Percentiles rank a stretch among this genome's conserved stretches.
Conservation (phyloP, 2,113 vertebrate genomes). For the Crocuta crocuta region DNA sequence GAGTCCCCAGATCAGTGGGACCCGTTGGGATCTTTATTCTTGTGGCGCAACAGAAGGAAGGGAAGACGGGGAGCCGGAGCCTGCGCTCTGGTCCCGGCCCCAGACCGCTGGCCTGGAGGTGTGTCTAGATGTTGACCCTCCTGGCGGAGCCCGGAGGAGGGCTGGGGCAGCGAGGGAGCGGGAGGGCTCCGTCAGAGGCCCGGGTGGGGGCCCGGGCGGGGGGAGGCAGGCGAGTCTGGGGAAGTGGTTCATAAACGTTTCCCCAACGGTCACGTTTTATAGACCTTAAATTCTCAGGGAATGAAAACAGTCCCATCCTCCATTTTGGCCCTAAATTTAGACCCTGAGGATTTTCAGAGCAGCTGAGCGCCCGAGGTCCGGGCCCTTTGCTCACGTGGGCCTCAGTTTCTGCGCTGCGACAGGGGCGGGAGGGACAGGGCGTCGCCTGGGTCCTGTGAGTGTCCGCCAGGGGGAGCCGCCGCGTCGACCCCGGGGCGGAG, state of each 20-base stretch:
- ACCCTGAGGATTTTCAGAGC: neutral
- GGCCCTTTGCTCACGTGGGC: neutral
- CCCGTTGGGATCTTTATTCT: neutral
- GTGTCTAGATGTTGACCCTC: no score
- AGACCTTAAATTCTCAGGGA: neutral
- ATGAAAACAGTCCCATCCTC: accelerated
- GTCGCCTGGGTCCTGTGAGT: neutral
- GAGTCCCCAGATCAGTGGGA: accelerated
- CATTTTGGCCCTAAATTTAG: neutral
- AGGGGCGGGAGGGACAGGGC: accelerated
- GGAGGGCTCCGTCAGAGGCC: neutral
- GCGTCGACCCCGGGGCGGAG: accelerated
- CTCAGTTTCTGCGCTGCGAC: neutral
- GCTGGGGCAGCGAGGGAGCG: no score
- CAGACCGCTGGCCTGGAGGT: accelerated
- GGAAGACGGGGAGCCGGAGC: neutral
- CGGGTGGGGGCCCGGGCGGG: neutral
- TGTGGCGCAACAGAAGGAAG: accelerated
- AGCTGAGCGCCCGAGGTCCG: no score
- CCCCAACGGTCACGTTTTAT: neutral
- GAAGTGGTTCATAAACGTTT: neutral
- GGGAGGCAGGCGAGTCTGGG: accelerated
- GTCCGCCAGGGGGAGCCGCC: accelerated
- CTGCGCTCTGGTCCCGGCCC: accelerated
- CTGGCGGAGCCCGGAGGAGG: accelerated